Percentiles rank a stretch among this genome's conserved stretches.
These are phyloP conservation scores for Tragelaphus scriptus DNA, from an alignment of 2,113 vertebrate genomes.

Conservation along the genomic window DNA sequence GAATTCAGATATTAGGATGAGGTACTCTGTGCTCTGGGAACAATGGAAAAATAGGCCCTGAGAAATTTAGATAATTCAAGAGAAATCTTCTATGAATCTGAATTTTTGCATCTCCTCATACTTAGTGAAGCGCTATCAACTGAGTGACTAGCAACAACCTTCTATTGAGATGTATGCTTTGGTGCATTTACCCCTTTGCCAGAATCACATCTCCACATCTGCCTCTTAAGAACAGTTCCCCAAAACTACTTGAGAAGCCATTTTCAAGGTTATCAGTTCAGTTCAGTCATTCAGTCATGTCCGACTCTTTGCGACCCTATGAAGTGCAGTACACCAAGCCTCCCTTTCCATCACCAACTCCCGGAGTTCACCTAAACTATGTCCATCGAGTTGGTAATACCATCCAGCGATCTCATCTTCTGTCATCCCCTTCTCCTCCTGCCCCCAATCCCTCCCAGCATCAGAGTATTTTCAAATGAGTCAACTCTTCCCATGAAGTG, in stretches of 20 bases:
- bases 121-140: neutral
- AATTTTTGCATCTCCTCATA: neutral
- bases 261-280: neutral
- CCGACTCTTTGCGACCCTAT: accelerated
- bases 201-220: neutral
- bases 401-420: too few relatives aligned
- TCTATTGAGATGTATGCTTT: neutral
- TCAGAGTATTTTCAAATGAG: too few relatives aligned
- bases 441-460: too few relatives aligned
- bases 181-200: neutral
- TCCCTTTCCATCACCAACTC: too few relatives aligned
- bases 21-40: neutral
- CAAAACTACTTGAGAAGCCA: neutral
- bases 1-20: neutral
- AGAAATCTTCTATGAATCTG: neutral
- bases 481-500: too few relatives aligned
- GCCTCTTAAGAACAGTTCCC: neutral
- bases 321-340: too few relatives aligned
- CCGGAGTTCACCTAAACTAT: too few relatives aligned
- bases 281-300: too few relatives aligned
- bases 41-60: neutral
- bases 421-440: too few relatives aligned
- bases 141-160: neutral
- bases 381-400: accelerated
- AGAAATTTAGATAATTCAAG: neutral